A percentile compares a stretch with the other conserved stretches of the same genome.
phyloP scores from a whole-genome alignment of 2,888 invertebrate species.

The Coenonympha glycerion region DNA sequence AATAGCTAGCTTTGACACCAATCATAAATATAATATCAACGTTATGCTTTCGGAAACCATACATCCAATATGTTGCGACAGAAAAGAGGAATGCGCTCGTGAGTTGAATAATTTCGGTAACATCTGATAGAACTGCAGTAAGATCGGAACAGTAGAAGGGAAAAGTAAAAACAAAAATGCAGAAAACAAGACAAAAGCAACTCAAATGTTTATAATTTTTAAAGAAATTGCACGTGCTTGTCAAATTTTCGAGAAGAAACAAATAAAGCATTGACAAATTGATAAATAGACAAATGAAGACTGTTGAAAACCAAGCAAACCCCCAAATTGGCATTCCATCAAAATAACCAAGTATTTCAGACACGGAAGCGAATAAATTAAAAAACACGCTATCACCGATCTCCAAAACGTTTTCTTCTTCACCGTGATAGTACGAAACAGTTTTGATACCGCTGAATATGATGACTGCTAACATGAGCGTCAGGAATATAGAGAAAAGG shows the following conservation, averaged over 20 bases:
- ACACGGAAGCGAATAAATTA: constrained; percentile 45
- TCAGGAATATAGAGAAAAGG: constrained; percentile 43
- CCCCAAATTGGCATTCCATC: constrained; percentile 48
- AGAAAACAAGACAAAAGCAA: constrained; percentile 35
- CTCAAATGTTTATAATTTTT: constrained; percentile 37
- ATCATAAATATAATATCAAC: constrained; percentile 67
- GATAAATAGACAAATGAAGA: constrained; percentile 46
- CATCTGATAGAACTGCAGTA: constrained; percentile 43
- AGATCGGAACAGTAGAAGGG: constrained; percentile 61
- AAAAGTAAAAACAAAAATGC: constrained; percentile 40
- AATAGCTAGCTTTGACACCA: constrained; percentile 58
- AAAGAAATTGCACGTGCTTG: constrained; percentile 30
- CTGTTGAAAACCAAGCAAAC: constrained; percentile 53
- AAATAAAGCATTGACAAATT: constrained; percentile 52
- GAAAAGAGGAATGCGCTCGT: constrained; percentile 51
- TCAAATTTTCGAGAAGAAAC: constrained; percentile 44
- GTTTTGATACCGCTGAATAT: constrained; percentile 55
- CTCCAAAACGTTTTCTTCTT: constrained; percentile 58
- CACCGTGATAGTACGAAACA: constrained; percentile 62
- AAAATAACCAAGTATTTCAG: constrained; percentile 58
- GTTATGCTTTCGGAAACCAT: constrained; percentile 55
- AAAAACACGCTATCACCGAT: constrained; percentile 46
- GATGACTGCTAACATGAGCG: constrained; percentile 45
- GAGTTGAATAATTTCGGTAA: constrained; percentile 49
- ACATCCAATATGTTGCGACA: constrained; percentile 58